Percentiles rank a stretch among this genome's conserved stretches.
These are phyloP conservation scores for Ivindomyrus marchei DNA, from an alignment of 2,113 vertebrate species.

Conservation along the genomic window DNA sequence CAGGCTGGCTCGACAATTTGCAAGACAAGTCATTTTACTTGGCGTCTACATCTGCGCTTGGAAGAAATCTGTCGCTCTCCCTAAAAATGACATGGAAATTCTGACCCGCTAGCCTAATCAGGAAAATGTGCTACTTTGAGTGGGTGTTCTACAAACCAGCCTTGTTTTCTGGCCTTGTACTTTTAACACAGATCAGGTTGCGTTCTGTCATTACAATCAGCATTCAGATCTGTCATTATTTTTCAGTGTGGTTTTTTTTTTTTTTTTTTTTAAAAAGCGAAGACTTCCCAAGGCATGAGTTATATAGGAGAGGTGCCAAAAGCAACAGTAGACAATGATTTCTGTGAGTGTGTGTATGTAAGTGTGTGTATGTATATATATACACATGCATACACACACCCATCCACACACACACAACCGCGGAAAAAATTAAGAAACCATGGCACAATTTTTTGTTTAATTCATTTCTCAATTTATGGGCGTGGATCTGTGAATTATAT, in stretches of 20 bases:
- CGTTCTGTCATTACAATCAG: not conserved
- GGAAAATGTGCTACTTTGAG: conserved; percentile 9
- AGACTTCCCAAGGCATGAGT: not conserved
- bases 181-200: not conserved
- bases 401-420: no score
- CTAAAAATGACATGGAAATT: conserved; percentile 1
- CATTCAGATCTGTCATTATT: not conserved
- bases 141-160: not conserved
- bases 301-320: not conserved
- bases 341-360: no score
- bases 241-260: not conserved
- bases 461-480: no score
- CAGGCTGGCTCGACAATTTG: not conserved
- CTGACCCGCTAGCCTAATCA: conserved; percentile 11
- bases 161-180: not conserved
- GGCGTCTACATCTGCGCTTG: not conserved
- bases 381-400: no score
- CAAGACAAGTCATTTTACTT: conserved; percentile 4
- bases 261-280: not conserved
- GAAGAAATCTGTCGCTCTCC: not conserved
- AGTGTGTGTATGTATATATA: no score
- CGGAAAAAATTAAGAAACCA: no score
- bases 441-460: no score
- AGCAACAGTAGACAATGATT: not conserved
- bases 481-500: no score